phyloP scores from a whole-genome alignment of 2,797 vertebrate genomes.

The Leptodactylus fallax region DNA sequence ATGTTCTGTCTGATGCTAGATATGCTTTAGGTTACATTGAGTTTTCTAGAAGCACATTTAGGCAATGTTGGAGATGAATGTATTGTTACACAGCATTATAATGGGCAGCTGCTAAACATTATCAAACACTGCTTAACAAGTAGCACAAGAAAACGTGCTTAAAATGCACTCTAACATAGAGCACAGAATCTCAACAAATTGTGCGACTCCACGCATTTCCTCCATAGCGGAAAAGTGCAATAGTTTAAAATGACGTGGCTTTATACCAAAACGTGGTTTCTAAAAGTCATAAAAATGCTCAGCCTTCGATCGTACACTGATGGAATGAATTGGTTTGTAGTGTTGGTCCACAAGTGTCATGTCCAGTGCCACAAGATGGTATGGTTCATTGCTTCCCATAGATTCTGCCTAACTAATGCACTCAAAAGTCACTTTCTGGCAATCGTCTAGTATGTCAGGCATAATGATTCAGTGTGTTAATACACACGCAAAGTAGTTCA shows the following conservation, averaged over 20 bases:
- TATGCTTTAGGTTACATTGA: constrained; percentile 27
- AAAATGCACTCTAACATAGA: constrained; percentile 98
- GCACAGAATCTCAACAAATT: constrained; percentile 83
- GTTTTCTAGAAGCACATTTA: constrained; percentile 44
- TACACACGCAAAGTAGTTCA: constrained; percentile 71
- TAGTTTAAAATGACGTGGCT: constrained; percentile 64
- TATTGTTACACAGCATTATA: constrained; percentile 13
- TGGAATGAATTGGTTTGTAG: constrained; percentile 46
- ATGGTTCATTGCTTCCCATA: neutral
- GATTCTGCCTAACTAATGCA: neutral
- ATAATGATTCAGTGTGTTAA: constrained; percentile 45
- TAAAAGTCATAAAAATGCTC: constrained; percentile 8
- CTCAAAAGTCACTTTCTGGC: neutral
- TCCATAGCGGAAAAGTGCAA: constrained; percentile 72
- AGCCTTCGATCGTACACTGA: neutral
- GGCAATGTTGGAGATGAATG: constrained; percentile 41
- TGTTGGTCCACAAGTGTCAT: constrained; percentile 25
- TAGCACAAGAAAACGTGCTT: constrained; percentile 91
- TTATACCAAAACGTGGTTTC: constrained; percentile 59
- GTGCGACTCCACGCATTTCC: constrained; percentile 75
- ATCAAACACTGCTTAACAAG: constrained; percentile 73
- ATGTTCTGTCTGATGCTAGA: constrained; percentile 11
- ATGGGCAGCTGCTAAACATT: constrained; percentile 23
- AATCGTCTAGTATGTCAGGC: neutral
- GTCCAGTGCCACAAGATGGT: neutral